Evolutionary conservation across 2,888 invertebrate genomes (phyloP), one percentile per base, ranked within the genome.

Genomic region (Chironomus riparius): DNA sequence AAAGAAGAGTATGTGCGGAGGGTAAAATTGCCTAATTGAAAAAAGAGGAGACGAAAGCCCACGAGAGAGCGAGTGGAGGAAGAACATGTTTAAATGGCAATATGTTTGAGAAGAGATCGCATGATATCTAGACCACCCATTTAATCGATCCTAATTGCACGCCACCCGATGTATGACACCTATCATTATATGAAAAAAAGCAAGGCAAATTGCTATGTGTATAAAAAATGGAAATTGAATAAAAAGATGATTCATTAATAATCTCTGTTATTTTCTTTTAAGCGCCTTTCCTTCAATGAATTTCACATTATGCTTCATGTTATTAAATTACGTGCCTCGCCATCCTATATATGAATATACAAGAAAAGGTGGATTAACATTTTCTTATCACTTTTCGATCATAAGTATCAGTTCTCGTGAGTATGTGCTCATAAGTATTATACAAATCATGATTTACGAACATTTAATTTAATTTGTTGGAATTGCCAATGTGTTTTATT

Each of bases 111-210:
- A 74, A 24, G 18, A 56, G 56, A 38, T 65, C 5, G 65, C 21
- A 68, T 76, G 76, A 76, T 76, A 18, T 24, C 10, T 38, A 38
- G 76, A 76, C 76, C 76, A 76, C 76, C 76, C 76, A 50, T 76
- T 76, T 76, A 76, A 76, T 76, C 62, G 47, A 56, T 38, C 48
- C 69, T 76, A 76, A 76, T 76, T 76, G 69, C 22, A 76, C 28
- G 74, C 74, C 74, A 74, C 74, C 62, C 74, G 74, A 74, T 73
- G 28, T 68, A 48, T 47, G 65, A 68, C 74, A 74, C 74, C 71
- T 74, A 74, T 74, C 68, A 74, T 74, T 74, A 74, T 62, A 47
- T 2, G 3, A 50, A 15, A 13, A 24, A 18, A 7, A 10, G 65
- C 65, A 24, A 21, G 24, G 12, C 10, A 65, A 65, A 65, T 65